Base-by-base conservation (phyloP, 2,113 vertebrate species). In the Heliornis fulica region DNA sequence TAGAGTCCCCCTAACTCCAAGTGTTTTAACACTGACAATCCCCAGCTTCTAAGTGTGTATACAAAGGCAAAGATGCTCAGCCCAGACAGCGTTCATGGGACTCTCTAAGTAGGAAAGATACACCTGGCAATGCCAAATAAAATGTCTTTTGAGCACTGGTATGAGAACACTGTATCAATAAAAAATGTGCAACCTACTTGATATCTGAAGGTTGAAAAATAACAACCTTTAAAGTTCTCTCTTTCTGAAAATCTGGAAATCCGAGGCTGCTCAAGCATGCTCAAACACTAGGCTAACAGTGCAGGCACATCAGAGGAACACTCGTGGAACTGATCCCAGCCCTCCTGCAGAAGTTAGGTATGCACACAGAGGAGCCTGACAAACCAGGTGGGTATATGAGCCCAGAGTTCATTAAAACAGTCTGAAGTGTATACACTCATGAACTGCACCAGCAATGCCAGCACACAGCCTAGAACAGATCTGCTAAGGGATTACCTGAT, bases 391-490 rank as follows among this genome's bases (percentile, higher is more conserved):
- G 28, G 59, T 18, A 40, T 72, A 36, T 40, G 40, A 87, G 75
- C 57, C 66, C 15, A 69, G 68, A 60, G 50, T 34, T 80, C 90
- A 50, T 28, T 3, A 69, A 34, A 72, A 48, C n/a, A 50, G 41
- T 22, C 45, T 48, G 7, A 63, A 46, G 15, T 0, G 0, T 22
- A 11, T 1, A 8, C 1, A 22, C 29, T 71, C 81, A 15, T 63
- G 32, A 13, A 81, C 34, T 36, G 46, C 64, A 32, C 36, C 80
- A 80, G 71, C 10, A 32, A 16, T 5, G 22, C 15, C 85, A 86
- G 82, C 66, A 80, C 38, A 32, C 32, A 75, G 18, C 41, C 69
- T 13, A 4, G 9, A 75, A 38, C 6, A 51, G 43, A 43, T 68
- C 2, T 74, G n/a, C 40, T 79, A 83, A 72, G 72, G 61, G 31